Percentiles rank a stretch among this genome's conserved stretches.
phyloP scores from a whole-genome alignment of 2,797 vertebrate species.

The Cygnus olor region DNA sequence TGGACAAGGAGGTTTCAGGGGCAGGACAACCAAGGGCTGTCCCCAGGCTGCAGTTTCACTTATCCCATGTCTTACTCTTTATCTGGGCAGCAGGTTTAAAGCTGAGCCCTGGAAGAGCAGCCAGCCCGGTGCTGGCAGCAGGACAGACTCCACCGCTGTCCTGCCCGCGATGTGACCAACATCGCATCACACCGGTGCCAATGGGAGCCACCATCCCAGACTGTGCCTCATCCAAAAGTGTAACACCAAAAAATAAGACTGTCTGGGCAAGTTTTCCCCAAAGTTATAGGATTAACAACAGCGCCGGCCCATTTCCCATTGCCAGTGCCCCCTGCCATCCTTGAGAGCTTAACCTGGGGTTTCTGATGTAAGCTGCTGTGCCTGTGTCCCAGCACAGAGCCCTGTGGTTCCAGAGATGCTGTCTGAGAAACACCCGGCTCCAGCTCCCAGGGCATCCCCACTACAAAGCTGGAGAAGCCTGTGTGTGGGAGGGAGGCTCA shows the following conservation, averaged over 20 bases:
- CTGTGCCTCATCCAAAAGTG: background rate
- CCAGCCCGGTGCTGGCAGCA: rapidly evolving
- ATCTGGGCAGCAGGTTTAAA: background rate
- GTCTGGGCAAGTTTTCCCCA: background rate
- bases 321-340: background rate
- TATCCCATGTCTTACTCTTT: background rate
- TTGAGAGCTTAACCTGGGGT: background rate
- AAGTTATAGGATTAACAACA: background rate
- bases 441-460: background rate
- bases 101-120: background rate
- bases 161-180: background rate
- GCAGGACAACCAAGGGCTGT: background rate
- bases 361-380: background rate
- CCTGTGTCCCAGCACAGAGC: background rate
- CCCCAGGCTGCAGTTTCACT: background rate
- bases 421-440: rapidly evolving
- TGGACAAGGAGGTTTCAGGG: background rate
- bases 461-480: background rate
- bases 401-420: background rate
- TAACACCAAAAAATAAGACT: background rate
- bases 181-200: background rate
- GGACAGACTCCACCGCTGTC: rapidly evolving
- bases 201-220: rapidly evolving
- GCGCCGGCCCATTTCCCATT: background rate
- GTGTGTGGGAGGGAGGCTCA: rapidly evolving